Conservation (phyloP, 1,140 invertebrate species). For the Aphaenogaster rudis region DNA sequence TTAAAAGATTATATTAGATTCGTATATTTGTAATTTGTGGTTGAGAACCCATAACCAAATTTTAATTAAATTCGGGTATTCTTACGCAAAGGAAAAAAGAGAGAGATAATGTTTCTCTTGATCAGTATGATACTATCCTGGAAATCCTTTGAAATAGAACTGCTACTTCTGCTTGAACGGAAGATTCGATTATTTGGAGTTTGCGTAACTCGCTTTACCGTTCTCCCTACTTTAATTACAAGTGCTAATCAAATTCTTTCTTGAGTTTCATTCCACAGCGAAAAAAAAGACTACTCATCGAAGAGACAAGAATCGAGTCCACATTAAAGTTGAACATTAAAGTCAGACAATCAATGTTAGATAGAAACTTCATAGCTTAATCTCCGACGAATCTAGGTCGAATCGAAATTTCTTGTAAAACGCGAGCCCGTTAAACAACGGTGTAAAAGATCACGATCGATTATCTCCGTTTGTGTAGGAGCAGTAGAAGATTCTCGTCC, state of each 20-base stretch:
- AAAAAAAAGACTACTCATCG: constrained; percentile 1
- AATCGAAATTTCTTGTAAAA: constrained; percentile 36
- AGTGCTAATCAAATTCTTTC: constrained; percentile 52
- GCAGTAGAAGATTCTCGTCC: constrained; percentile 24
- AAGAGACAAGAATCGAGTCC: constrained; percentile 1
- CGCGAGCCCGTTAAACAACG: not conserved
- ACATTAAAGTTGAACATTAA: constrained; percentile 7
- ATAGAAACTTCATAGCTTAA: constrained; percentile 41
- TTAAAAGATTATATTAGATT: not conserved
- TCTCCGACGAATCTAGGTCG: not conserved
- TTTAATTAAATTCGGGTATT: constrained; percentile 14
- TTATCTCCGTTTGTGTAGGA: constrained; percentile 12
- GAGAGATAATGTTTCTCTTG: constrained; percentile 19
- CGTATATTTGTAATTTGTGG: not conserved
- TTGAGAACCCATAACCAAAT: not conserved
- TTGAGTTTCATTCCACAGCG: constrained; percentile 10
- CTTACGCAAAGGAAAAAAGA: not conserved
- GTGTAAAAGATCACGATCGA: constrained; percentile 28
- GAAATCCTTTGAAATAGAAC: constrained; percentile 24
- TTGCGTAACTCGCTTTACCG: constrained; percentile 24
- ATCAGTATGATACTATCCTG: not conserved
- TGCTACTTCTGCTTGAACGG: not conserved
- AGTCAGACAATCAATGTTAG: constrained; percentile 19
- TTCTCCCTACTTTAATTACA: constrained; percentile 40
- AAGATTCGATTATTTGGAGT: constrained; percentile 43